These are phyloP conservation scores for Ctenodactylus gundi DNA, from an alignment of 2,113 vertebrate species.

Conservation along the genomic window DNA sequence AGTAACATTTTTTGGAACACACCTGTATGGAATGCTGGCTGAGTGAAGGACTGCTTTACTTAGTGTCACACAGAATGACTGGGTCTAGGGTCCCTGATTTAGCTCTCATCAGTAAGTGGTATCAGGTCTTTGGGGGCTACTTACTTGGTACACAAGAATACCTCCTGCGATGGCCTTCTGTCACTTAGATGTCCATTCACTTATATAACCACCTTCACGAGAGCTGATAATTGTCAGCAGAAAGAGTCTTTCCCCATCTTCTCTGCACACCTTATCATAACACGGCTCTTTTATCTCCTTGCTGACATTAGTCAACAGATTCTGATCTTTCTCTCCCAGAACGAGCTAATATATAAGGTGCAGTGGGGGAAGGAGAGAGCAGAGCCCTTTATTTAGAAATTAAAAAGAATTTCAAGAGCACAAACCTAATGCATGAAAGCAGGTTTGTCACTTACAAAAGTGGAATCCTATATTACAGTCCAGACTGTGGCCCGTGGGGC, in stretches of 20 bases:
- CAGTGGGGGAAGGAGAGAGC: neutral
- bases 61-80: neutral
- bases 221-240: neutral
- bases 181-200: neutral
- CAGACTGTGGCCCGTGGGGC: rapidly evolving
- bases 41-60: neutral
- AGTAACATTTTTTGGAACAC: neutral
- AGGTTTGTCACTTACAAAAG: neutral
- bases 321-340: neutral
- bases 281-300: neutral
- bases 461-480: rapidly evolving
- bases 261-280: neutral
- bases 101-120: neutral
- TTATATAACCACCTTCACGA: neutral
- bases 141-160: neutral
- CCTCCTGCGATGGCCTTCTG: neutral
- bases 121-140: neutral
- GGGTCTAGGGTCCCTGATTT: neutral
- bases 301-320: neutral
- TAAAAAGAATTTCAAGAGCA: neutral
- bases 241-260: neutral
- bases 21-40: too few relatives aligned
- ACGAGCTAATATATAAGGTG: neutral
- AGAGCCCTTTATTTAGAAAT: neutral
- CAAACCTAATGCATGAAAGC: neutral